phyloP scores from a whole-genome alignment of 2,888 invertebrate species.

The Chymomyza caudatula region DNA sequence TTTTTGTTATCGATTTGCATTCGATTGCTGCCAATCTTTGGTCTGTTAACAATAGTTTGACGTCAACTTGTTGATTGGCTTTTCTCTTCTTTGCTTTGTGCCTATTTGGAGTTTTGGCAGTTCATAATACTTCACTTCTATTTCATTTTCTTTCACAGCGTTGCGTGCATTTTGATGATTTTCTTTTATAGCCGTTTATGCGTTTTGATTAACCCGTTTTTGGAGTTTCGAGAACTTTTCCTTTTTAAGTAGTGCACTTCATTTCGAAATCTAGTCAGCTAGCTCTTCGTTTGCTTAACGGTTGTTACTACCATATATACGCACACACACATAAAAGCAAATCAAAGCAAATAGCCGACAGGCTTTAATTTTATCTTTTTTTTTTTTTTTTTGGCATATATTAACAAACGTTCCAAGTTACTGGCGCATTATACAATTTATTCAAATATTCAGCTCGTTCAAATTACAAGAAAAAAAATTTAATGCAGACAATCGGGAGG shows the following conservation, averaged over 20 bases:
- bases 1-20: too few species aligned
- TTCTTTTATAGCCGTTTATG: neutral
- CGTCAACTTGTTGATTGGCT: too few species aligned
- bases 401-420: slow-evolving; percentile 20
- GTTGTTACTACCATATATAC: neutral
- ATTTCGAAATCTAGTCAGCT: slow-evolving; percentile 41
- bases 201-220: neutral
- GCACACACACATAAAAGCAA: neutral
- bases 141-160: neutral
- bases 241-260: slow-evolving; percentile 23
- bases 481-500: too few species aligned
- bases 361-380: slow-evolving; percentile 37
- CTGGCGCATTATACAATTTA: slow-evolving; percentile 63
- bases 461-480: slow-evolving; percentile 31
- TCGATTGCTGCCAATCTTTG: too few species aligned
- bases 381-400: slow-evolving; percentile 34
- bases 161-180: neutral
- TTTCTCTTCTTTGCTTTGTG: neutral
- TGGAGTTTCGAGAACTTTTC: slow-evolving; percentile 46
- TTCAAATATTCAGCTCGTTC: slow-evolving; percentile 50
- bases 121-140: neutral
- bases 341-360: slow-evolving; percentile 42
- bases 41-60: too few species aligned
- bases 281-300: slow-evolving; percentile 5
- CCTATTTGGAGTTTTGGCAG: too few species aligned